Evolutionary conservation across 2,888 invertebrate species (phyloP), one percentile per base, ranked within the genome.

Genomic region (Elysia crispata): DNA sequence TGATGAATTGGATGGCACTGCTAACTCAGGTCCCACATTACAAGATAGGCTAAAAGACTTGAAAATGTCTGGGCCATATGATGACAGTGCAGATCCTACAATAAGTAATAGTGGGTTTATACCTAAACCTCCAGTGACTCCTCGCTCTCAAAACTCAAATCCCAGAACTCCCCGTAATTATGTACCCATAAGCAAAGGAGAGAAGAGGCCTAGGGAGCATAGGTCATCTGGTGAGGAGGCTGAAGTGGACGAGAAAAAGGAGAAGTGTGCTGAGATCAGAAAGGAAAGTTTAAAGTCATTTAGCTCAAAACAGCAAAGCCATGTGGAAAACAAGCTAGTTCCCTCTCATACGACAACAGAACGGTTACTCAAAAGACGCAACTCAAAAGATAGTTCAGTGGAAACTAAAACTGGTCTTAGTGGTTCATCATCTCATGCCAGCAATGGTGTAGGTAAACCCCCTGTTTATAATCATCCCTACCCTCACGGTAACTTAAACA

Each of bases 61-160:
- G 62, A 86, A 86, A 79, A 86, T 88, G 86, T 85, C 84, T n/a
- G 83, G 86, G 62, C 87, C 87, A 60, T 81, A 85, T 49, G 79
- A 83, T 25, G 83, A 84, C 33, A 86, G 86, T 41, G 82, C 86
- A 30, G 88, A 88, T 76, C 86, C 86, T n/a, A 69, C 87, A 25
- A 54, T 25, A 60, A 86, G 84, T 80, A 87, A 88, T 78, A 86
- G 85, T 64, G 85, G 85, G 5, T 89, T 89, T 86, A 72, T 85
- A 13, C 89, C 89, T 11, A 89, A 88, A 82, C 89, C 89, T 1
- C 89, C 89, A 25, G 79, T 85, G 8, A 88, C 82, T 1, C 85
- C 85, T 3, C 70, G 83, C 1, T 80, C 86, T 8, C 86, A 87
- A 66, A 82, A 83, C 73, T 83, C 84, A 69, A 85, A 82, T 15